Conservation (phyloP, 2,113 vertebrate genomes). For the Numida meleagris region DNA sequence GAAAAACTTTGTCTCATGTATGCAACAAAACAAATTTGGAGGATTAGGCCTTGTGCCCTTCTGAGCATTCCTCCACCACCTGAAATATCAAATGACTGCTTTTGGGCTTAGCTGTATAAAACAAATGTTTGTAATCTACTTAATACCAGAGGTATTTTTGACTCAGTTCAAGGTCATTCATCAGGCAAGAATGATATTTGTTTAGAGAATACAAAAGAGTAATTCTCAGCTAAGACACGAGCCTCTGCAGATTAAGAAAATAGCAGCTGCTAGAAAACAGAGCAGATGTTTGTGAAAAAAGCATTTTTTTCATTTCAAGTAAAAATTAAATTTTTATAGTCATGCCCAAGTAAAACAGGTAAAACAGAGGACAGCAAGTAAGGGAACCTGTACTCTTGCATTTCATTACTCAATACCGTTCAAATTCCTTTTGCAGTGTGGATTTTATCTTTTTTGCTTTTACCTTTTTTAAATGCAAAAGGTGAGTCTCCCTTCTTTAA, state of each 20-base stretch:
- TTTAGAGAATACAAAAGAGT: background rate
- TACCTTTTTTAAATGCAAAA: background rate
- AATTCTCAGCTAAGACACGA: slow-evolving; percentile 63
- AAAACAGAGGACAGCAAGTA: background rate
- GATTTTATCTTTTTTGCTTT: background rate
- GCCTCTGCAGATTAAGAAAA: slow-evolving; percentile 57
- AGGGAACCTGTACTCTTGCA: background rate
- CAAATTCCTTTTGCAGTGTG: no score
- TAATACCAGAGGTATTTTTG: slow-evolving; percentile 28
- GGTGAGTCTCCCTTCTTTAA: background rate
- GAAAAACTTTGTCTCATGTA: background rate
- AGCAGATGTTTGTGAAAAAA: slow-evolving; percentile 7
- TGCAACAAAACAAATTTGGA: background rate
- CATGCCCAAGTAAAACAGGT: background rate
- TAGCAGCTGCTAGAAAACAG: slow-evolving; percentile 1
- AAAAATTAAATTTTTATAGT: slow-evolving; percentile 50
- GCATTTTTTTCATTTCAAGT: slow-evolving; percentile 20
- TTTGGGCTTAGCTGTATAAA: background rate
- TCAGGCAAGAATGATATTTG: background rate
- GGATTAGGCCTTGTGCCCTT: background rate
- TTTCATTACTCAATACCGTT: background rate
- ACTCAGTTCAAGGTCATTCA: slow-evolving; percentile 20
- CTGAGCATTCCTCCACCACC: background rate
- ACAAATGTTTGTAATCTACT: background rate
- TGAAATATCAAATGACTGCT: background rate